phyloP scores from a whole-genome alignment of 2,888 invertebrate genomes.

The Ptychoptera albimana region DNA sequence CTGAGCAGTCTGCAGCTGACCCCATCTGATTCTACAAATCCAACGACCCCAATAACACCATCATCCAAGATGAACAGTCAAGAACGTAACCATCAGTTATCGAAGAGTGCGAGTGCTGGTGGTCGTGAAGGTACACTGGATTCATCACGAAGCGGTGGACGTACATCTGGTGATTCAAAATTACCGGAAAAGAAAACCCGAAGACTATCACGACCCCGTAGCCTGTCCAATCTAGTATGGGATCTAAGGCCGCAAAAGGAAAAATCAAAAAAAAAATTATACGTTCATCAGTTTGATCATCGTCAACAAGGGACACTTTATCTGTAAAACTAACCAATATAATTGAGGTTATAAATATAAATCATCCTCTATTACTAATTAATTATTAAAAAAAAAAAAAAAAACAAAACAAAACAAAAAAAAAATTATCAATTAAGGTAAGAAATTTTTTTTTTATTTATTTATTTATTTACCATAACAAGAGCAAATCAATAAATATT shows the following conservation, averaged over 20 bases:
- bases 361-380: too few species aligned
- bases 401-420: background rate
- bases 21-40: constrained; percentile 22
- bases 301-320: constrained; percentile 31
- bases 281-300: constrained; percentile 31
- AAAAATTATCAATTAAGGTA: background rate
- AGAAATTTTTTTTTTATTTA: background rate
- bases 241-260: constrained; percentile 39
- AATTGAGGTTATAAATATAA: too few species aligned
- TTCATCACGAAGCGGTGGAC: constrained; percentile 76
- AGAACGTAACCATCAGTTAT: constrained; percentile 13
- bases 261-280: constrained; percentile 32
- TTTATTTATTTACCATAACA: too few species aligned
- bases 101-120: constrained; percentile 28
- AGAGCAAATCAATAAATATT: too few species aligned
- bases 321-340: constrained; percentile 18
- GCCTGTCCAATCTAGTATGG: constrained; percentile 78
- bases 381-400: background rate
- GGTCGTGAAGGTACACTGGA: constrained; percentile 65
- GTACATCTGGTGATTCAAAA: constrained; percentile 75
- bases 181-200: constrained; percentile 69
- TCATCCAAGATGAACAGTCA: constrained; percentile 11
- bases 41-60: constrained; percentile 29
- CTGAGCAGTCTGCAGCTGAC: constrained; percentile 30
- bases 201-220: constrained; percentile 67